These are phyloP conservation scores for Pelobates fuscus DNA, from an alignment of 2,113 vertebrate species.

Conservation along the genomic window DNA sequence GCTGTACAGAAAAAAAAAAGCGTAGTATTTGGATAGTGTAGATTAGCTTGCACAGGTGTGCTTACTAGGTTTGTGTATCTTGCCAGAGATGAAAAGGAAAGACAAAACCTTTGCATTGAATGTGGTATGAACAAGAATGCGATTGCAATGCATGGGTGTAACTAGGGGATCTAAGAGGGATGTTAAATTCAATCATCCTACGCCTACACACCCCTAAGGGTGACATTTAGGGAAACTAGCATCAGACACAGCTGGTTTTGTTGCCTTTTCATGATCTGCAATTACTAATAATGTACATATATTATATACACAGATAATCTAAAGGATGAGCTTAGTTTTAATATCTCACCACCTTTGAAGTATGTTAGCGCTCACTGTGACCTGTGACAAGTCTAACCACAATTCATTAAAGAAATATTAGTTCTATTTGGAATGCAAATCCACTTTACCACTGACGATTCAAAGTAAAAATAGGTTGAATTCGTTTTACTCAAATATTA, in stretches of 20 bases:
- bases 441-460: too few relatives aligned
- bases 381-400: neutral
- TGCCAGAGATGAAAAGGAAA: slow-evolving; percentile 48
- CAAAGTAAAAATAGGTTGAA: too few relatives aligned
- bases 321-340: slow-evolving; percentile 3
- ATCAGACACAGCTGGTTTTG: slow-evolving; percentile 12
- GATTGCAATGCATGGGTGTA: slow-evolving; percentile 46
- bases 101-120: slow-evolving; percentile 47
- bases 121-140: slow-evolving; percentile 46
- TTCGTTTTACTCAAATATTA: too few relatives aligned
- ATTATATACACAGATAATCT: slow-evolving; percentile 13
- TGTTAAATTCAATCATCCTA: slow-evolving; percentile 40
- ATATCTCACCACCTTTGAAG: slow-evolving; percentile 14
- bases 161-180: slow-evolving; percentile 48
- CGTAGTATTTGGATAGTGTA: slow-evolving; percentile 48
- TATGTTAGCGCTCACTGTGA: slow-evolving; percentile 1
- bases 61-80: slow-evolving; percentile 51
- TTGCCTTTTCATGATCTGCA: slow-evolving; percentile 12
- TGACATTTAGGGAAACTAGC: slow-evolving; percentile 32
- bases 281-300: slow-evolving; percentile 37
- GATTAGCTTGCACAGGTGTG: slow-evolving; percentile 50
- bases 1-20: slow-evolving; percentile 31
- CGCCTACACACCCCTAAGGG: slow-evolving; percentile 42
- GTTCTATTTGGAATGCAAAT: too few relatives aligned
- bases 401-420: neutral